Percentiles rank a stretch among this genome's conserved stretches.
phyloP scores from a whole-genome alignment of 2,888 invertebrate genomes.

The Rhaphigaster nebulosa region DNA sequence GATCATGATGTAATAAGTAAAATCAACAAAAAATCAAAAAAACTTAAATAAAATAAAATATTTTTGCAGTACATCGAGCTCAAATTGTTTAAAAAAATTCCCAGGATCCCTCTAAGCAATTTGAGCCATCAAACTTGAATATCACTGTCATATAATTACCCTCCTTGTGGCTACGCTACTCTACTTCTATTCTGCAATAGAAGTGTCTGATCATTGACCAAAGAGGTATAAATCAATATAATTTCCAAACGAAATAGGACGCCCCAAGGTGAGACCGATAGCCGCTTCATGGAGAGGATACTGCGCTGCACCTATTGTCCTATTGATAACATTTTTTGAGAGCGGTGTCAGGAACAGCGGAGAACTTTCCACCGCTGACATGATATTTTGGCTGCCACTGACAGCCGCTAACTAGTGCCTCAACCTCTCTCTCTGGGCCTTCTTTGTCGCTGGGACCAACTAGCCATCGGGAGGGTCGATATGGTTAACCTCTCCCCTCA shows the following conservation, averaged over 20 bases:
- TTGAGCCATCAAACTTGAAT: too few species aligned
- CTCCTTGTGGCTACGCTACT: too few species aligned
- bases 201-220: too few species aligned
- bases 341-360: neutral
- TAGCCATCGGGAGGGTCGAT: neutral
- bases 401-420: conserved; percentile 7
- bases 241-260: neutral
- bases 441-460: neutral
- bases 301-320: neutral
- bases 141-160: too few species aligned
- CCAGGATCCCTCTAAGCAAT: too few species aligned
- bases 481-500: neutral
- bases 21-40: too few species aligned
- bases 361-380: neutral
- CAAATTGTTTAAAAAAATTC: too few species aligned
- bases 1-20: too few species aligned
- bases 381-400: neutral
- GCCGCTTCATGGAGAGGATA: neutral
- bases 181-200: too few species aligned
- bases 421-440: neutral
- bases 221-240: neutral
- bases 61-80: too few species aligned
- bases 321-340: conserved; percentile 14
- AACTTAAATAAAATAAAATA: too few species aligned
- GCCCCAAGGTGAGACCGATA: neutral